Base-by-base conservation (phyloP, 1,140 invertebrate genomes). In the Ridgeia piscesae region DNA sequence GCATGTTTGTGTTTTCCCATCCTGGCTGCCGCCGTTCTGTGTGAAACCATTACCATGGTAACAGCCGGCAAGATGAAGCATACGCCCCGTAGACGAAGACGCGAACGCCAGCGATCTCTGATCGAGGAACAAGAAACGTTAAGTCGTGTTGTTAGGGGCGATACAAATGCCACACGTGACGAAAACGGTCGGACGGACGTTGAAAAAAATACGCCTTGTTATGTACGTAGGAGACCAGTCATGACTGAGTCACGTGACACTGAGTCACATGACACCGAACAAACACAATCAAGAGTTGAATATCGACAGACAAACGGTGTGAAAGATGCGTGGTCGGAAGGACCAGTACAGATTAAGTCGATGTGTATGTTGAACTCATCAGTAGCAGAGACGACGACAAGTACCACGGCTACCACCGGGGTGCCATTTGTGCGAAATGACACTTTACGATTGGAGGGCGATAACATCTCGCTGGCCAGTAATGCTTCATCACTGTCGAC, bases 61-160 rank as follows among this genome's bases (percentile, higher is more conserved):
- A 77, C 58, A 77, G 58, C 58, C 27, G 27, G 58, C 58, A 34
- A 90, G 89, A 34, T 93, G 89, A 92, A 92, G 94, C 92, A 93
- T 91, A 91, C 92, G 94, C 96, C 97, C 92, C 96, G 98, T 92
- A 96, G 97, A 89, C 97, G 98, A 95, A 96, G 98, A 92, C 97
- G 97, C 9, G 97, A 98, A 95, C 96, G 98, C 93, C 98, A 98
- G 95, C 97, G 97, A 93, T 97, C 97, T 94, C 97, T 98, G 95
- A 97, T 98, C 94, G 97, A 97, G 95, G 98, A 98, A 94, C 98
- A 98, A 95, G 97, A 96, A 94, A 93, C 93, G 34, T 21, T 77
- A 77, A 77, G 58, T 77, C 58, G 58, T 4, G 58, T 77, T 0
- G 58, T 77, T 21, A 77, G 27, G 58, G 0, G 58, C 27, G 58